Percentiles rank a stretch among this genome's conserved stretches.
phyloP scores from a whole-genome alignment of 64 coral and sea anemone genomes.

The Dendrophyllia cribrosa region DNA sequence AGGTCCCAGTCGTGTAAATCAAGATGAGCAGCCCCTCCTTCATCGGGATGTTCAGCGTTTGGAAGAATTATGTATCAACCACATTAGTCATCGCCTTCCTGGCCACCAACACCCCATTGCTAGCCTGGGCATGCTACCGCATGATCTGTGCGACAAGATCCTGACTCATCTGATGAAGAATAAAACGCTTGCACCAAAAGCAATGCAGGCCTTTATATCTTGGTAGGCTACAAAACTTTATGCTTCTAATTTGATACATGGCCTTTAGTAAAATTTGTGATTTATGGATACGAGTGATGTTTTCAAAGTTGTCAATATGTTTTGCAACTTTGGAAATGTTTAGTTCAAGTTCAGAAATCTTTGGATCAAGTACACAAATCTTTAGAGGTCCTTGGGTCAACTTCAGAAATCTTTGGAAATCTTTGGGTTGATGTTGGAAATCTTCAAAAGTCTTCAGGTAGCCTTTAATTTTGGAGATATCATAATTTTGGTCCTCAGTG shows the following conservation, averaged over 20 bases:
- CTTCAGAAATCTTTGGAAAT: no score
- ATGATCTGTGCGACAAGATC: constrained; percentile 85
- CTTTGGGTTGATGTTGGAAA: no score
- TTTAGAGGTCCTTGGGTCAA: no score
- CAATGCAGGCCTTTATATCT: constrained; percentile 84
- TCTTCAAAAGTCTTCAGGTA: no score
- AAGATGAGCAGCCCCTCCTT: constrained; percentile 45
- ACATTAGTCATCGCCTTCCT: constrained; percentile 73
- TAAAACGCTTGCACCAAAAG: constrained; percentile 84
- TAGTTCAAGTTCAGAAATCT: no score
- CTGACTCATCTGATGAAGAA: constrained; percentile 78
- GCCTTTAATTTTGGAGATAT: no score
- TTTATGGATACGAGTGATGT: no score
- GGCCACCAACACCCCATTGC: constrained; percentile 75
- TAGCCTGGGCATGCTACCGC: constrained; percentile 76
- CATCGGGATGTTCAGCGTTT: constrained; percentile 73
- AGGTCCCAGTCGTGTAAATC: constrained; percentile 7
- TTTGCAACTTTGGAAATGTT: no score
- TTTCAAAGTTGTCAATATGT: no score
- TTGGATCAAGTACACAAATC: no score
- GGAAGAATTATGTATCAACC: constrained; percentile 73
- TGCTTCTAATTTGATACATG: background rate
- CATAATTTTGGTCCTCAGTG: no score
- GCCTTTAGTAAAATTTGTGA: background rate
- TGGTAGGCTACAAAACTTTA: constrained; percentile 56